A percentile compares a stretch with the other conserved stretches of the same genome.
phyloP scores from a whole-genome alignment of 37 sponge, comb jelly and placozoan genomes.

The Axinella damicornis region DNA sequence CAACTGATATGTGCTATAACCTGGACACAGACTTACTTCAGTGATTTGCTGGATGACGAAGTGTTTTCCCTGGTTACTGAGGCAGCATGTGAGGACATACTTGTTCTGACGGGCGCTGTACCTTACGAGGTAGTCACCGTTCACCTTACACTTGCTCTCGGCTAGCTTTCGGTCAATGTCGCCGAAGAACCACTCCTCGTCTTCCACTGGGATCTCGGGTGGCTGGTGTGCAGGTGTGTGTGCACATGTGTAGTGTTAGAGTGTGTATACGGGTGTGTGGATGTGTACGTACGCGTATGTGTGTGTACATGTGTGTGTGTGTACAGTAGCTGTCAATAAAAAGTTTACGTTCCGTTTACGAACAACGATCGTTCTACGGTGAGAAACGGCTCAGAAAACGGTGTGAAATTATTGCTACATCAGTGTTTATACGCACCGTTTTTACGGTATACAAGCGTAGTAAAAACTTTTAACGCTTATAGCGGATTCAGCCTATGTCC shows the following conservation, averaged over 20 bases:
- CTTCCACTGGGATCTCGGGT: conserved; percentile 74
- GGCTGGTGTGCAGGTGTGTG: conserved; percentile 30
- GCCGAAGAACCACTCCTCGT: conserved; percentile 90
- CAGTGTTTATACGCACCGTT: no score
- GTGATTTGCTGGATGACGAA: conserved; percentile 84
- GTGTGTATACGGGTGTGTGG: conserved; percentile 27
- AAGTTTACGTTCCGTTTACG: no score
- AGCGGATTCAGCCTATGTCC: no score
- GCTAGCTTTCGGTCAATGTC: conserved; percentile 82
- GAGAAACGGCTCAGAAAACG: no score
- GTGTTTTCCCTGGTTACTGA: conserved; percentile 67
- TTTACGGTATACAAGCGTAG: no score
- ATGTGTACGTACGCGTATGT: not conserved
- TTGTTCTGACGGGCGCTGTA: conserved; percentile 62
- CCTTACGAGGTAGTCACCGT: conserved; percentile 92
- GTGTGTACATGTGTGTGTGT: no score
- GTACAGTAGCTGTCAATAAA: no score
- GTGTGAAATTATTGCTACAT: no score
- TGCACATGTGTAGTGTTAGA: not conserved
- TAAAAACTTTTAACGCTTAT: no score
- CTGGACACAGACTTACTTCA: conserved; percentile 46
- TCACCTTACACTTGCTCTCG: conserved; percentile 76
- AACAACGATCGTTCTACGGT: no score
- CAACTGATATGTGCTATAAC: no score
- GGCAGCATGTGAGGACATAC: conserved; percentile 83